Base-by-base conservation (phyloP, 2,797 vertebrate genomes). In the Pempheris klunzingeri region DNA sequence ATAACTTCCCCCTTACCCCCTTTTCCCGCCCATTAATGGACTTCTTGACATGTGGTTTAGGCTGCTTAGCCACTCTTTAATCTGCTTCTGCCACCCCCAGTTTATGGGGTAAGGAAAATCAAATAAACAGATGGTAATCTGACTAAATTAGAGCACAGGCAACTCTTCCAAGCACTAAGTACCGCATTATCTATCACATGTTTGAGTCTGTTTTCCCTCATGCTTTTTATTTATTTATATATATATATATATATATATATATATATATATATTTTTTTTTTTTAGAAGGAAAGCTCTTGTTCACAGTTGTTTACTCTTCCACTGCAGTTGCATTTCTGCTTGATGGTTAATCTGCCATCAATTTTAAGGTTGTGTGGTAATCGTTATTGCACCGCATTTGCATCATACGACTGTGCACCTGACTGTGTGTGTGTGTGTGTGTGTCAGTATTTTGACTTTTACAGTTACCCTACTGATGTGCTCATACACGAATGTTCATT, bases 41-140 rank as follows among this genome's bases (percentile, higher is more conserved):
- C 84, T 89, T 84, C 88, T 92, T 93, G 88, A 93, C 79, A 88
- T 87, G 74, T 34, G 75, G 78, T 90, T 91, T 87, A 91, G 84
- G 83, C 79, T 89, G 87, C 84, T 91, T 90, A 90, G 81, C 82
- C 47, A 53, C 70, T 83, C 83, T 92, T 87, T 93, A 94, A 95
- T 93, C 93, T 91, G 81, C 71, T 76, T 81, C 68, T 87, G 82
- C 82, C 41, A 69, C 82, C 81, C 77, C 75, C 71, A 77, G 74
- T 91, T 91, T 92, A 87, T 89, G 80, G 81, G 76, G 81, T 77
- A 87, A 85, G 66, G 72, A 85, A 90, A 91, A 92, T 88, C 75
- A 91, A 93, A 91, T 90, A 92, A 92, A 90, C 91, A 94, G 92
- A 95, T 92, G 89, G 82, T 84, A 91, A 93, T 94, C 84, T 87